Percentiles rank a stretch among this genome's conserved stretches.
Conservation (phyloP, 1,140 invertebrate genomes). For the Drosophila hydei region DNA sequence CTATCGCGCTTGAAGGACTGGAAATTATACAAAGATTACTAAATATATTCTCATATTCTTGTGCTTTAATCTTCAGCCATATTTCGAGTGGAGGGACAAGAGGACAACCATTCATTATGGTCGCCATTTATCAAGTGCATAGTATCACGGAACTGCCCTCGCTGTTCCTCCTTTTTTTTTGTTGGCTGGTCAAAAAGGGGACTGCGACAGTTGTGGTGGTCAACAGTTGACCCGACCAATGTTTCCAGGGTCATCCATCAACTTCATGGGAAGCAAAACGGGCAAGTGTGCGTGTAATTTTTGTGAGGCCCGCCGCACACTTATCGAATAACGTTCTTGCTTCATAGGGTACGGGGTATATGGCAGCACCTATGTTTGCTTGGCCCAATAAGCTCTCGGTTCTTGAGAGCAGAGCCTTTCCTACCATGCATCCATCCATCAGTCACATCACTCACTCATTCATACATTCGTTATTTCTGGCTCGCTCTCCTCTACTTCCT, state of each 20-base stretch:
- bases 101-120: slow-evolving; percentile 46
- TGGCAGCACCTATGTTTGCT: slow-evolving; percentile 16
- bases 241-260: slow-evolving; percentile 47
- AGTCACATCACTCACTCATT: slow-evolving; percentile 53
- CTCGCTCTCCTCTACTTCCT: slow-evolving; percentile 21
- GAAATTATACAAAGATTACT: neutral
- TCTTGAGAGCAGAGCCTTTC: neutral
- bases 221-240: slow-evolving; percentile 35
- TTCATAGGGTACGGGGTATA: neutral
- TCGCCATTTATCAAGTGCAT: slow-evolving; percentile 51
- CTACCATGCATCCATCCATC: slow-evolving; percentile 38
- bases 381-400: slow-evolving; percentile 7
- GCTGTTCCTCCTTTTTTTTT: neutral
- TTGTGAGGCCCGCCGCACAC: slow-evolving; percentile 45
- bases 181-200: neutral
- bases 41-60: slow-evolving; percentile 17
- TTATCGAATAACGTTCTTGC: slow-evolving; percentile 38
- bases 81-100: neutral
- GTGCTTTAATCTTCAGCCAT: slow-evolving; percentile 14
- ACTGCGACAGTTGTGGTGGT: slow-evolving; percentile 40
- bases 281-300: slow-evolving; percentile 58
- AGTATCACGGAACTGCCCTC: slow-evolving; percentile 17
- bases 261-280: slow-evolving; percentile 47
- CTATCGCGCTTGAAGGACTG: neutral
- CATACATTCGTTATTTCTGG: slow-evolving; percentile 30